Conservation (phyloP, 1,140 invertebrate species). For the Wiebesia pumilae region DNA sequence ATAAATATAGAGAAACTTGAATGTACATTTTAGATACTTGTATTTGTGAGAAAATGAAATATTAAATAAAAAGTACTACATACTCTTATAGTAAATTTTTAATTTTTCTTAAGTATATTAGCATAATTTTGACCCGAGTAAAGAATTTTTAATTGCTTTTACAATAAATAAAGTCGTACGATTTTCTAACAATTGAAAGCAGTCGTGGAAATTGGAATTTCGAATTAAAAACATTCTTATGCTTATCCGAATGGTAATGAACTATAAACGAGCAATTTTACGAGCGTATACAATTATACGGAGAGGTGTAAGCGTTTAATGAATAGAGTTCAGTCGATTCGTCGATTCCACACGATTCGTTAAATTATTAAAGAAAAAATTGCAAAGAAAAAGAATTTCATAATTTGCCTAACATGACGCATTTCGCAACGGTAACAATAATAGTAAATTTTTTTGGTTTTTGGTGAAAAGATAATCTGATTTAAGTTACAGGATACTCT, state of each 20-base stretch:
- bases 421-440: background rate
- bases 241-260: constrained; percentile 32
- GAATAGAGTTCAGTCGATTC: background rate
- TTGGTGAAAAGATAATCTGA: background rate
- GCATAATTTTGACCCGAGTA: no score
- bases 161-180: background rate
- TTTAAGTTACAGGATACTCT: background rate
- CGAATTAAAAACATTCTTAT: constrained; percentile 38
- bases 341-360: background rate
- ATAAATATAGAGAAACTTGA: no score
- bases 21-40: no score
- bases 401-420: background rate
- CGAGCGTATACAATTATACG: background rate
- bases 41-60: no score
- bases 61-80: no score
- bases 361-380: constrained; percentile 6
- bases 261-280: constrained; percentile 18
- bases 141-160: background rate
- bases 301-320: background rate
- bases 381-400: background rate
- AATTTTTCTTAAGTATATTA: no score
- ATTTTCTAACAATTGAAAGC: background rate
- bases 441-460: background rate
- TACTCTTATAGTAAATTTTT: no score
- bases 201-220: background rate